Base-by-base conservation (phyloP, 2,888 invertebrate genomes). In the Cryptocheilus praepositus region DNA sequence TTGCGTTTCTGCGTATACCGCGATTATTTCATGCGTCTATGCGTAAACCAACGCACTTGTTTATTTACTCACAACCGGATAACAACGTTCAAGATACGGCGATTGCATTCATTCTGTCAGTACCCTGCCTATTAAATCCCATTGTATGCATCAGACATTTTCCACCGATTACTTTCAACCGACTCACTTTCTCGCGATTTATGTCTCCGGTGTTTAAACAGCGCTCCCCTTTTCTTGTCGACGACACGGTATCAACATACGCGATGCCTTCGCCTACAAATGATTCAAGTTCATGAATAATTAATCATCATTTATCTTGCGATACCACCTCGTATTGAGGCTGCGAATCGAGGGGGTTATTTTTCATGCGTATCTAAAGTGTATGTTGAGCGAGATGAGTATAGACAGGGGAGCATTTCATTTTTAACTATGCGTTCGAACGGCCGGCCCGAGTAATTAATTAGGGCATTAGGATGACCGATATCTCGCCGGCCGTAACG, bases 71-170 rank as follows among this genome's bases (percentile, higher is more conserved):
- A 61, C 63, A 77, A 78, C 76, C 76, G 79, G 73, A 77, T 81
- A 81, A 81, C 81, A 81, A 75, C 80, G 76, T 81, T 82, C 80
- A 77, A 77, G 81, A 83, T 80, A 81, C 77, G 75, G 66, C 64
- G 64, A 72, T 73, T 66, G 74, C 61, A 70, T 51, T 64, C 63
- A 53, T 36, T 36, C 62, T 58, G 69, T 70, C 72, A 73, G 71
- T 69, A 67, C 51, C 46, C 63, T 67, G 54, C 55, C 61, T 57
- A 65, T 73, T 64, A 73, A 44, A 53, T 58, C 65, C 61, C 58
- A 57, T 70, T 66, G 19, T 46, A 43, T 46, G 25, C 28, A 64
- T 67, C 51, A 56, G 55, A 56, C 55, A 67, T 64, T 69, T 76
- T 69, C 59, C 67, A 49, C 49, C 64, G 68, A 70, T 70, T 70